Conservation (phyloP, 2,113 vertebrate species). For the Prionailurus bengalensis region DNA sequence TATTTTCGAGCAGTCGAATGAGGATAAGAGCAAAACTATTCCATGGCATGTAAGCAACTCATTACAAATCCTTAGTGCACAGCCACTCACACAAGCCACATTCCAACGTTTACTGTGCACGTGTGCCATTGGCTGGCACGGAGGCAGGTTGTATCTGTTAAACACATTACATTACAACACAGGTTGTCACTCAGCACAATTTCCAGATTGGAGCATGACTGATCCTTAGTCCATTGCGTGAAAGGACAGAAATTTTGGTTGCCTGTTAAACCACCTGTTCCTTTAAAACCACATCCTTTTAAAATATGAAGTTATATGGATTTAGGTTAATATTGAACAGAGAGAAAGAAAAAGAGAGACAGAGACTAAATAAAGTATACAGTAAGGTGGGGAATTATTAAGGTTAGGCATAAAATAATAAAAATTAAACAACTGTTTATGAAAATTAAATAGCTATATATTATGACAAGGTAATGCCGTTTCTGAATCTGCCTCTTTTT, state of each 20-base stretch:
- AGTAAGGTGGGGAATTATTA: background rate
- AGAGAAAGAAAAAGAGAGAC: background rate
- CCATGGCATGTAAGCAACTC: background rate
- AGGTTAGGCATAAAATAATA: background rate
- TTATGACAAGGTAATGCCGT: background rate
- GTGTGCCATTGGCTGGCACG: background rate
- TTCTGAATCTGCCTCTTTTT: background rate
- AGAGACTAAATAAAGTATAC: background rate
- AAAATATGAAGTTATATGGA: background rate
- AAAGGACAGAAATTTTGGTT: background rate
- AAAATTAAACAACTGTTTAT: background rate
- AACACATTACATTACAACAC: background rate
- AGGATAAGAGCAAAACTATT: background rate
- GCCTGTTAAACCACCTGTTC: background rate
- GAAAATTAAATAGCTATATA: background rate
- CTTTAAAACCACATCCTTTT: background rate
- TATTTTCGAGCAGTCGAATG: background rate
- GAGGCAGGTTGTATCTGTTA: background rate
- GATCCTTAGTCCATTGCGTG: background rate
- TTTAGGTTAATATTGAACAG: background rate
- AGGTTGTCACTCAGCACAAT: background rate
- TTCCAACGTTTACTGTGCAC: background rate
- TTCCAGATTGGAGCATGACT: fast-evolving
- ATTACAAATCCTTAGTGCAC: background rate
- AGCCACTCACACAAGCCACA: background rate